Conservation (phyloP, 53 echinoderm and acorn worm genomes). For the Paracentrotus lividus region DNA sequence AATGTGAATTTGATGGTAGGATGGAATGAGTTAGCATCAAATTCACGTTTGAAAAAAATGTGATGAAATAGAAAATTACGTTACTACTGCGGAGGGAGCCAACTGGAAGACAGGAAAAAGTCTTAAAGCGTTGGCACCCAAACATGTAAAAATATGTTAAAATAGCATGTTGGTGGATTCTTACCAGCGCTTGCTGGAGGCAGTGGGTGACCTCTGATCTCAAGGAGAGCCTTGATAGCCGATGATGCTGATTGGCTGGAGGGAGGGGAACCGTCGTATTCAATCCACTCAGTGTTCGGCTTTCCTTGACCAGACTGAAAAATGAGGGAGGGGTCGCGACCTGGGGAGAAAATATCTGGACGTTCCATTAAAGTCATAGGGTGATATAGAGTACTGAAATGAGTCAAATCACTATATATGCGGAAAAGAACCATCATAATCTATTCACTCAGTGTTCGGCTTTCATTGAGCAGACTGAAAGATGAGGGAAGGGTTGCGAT, state of each 20-base stretch:
- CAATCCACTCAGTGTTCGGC: constrained; percentile 90
- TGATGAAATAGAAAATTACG: too few species aligned
- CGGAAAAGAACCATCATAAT: constrained; percentile 78
- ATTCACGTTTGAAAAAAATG: too few species aligned
- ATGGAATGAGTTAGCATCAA: too few species aligned
- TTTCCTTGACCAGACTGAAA: constrained; percentile 62
- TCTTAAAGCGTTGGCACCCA: too few species aligned
- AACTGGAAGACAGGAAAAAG: too few species aligned
- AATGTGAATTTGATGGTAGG: too few species aligned
- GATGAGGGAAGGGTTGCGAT: constrained; percentile 47
- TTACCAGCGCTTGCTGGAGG: constrained; percentile 5
- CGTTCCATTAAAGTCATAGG: background rate
- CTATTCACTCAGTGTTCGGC: constrained; percentile 89
- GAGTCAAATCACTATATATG: too few species aligned
- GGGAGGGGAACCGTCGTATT: constrained; percentile 78
- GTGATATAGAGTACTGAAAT: background rate
- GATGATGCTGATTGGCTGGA: constrained; percentile 89
- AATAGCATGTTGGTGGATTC: too few species aligned
- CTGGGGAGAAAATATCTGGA: background rate
- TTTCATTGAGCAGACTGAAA: constrained; percentile 62
- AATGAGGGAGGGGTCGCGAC: constrained; percentile 51
- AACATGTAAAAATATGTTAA: too few species aligned
- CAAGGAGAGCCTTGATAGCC: constrained; percentile 93
- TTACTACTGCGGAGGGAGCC: too few species aligned
- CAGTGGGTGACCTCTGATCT: constrained; percentile 79